Base-by-base conservation (phyloP, 2,888 invertebrate genomes). In the Apocheima hispidaria region DNA sequence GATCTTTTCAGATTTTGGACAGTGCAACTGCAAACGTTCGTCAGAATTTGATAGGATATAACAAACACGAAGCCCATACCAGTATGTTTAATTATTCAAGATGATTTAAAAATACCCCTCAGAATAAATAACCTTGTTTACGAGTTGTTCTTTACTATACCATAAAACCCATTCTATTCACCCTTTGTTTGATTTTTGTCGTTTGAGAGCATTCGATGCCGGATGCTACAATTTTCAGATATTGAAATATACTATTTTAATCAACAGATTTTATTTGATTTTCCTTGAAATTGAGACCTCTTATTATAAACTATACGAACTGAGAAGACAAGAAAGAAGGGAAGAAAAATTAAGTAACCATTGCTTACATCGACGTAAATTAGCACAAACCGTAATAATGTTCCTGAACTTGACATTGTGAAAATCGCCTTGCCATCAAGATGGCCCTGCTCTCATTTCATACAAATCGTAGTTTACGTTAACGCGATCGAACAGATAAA, bases 81-180 rank as follows among this genome's bases (percentile, higher is more conserved):
- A 77, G 69, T 66, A 28, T 46, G 69, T 68, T 73, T 77, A 74
- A 79, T 83, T 66, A 83, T 84, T 80, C 79, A 78, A 65, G 60
- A 71, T 71, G 70, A 72, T 79, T 76, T 74, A 76, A 74, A 79
- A 71, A 78, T 76, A 72, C 75, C 79, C 75, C 71, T 71, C 46
- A 58, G 72, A 20, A 18, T 21, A 46, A 26, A n/a, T 4, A 21
- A 23, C 33, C 33, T 48, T 33, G 48, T 48, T 48, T 48, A 33
- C 18, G n/a, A n/a, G n/a, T n/a, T n/a, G n/a, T n/a, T n/a, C n/a
- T 23, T 23, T 14, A 3, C 21, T 41, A 43, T n/a, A 44, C 7
- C 28, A 14, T 44, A 9, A 44, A 26, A 14, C 23, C 7, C 28
- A 21, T 14, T 44, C 16, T 16, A 16, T 28, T 28, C 14, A 68